Percentiles rank a stretch among this genome's conserved stretches.
Conservation (phyloP, 2,113 vertebrate species). For the western clawed frog (Xenopus tropicalis) region UCB_Xtro_10.0 CM004444.2:24210501-24211000, state of each 20-base stretch:
- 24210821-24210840: not conserved
- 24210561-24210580: no score
- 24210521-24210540: no score
- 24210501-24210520: no score
- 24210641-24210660: no score
- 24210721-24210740: no score
- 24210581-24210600: no score
- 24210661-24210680: no score
- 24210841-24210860: not conserved
- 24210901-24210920: conserved; percentile 12
- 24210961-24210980: not conserved
- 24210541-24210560: no score
- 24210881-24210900: not conserved
- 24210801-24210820: not conserved
- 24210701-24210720: no score
- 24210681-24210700: no score
- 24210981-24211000: not conserved
- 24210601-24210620: no score
- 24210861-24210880: conserved; percentile 11
- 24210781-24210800: not conserved
- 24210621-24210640: no score
- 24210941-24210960: not conserved
- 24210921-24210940: conserved; percentile 5
- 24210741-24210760: not conserved
- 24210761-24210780: not conserved